Evolutionary conservation across 2,797 vertebrate genomes (phyloP).

Genomic region (Microctenopoma stevenorrisi): DNA sequence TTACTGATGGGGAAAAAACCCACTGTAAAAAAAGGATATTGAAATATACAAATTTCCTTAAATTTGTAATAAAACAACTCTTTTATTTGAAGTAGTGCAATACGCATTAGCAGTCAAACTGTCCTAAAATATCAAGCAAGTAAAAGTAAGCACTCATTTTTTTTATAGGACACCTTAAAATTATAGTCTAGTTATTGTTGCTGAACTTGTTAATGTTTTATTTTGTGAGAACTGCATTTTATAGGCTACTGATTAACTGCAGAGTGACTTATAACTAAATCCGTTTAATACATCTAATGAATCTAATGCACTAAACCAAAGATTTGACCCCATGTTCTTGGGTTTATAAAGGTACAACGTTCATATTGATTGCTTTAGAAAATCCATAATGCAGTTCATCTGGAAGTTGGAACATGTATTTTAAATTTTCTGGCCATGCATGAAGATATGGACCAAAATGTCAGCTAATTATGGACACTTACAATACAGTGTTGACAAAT

Average conservation of each 20-base stretch:
- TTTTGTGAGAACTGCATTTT: too few species aligned
- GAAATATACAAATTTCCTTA: too few species aligned
- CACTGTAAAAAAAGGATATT: not conserved
- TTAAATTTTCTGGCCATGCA: not conserved
- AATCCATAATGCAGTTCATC: too few species aligned
- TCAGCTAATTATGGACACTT: conserved; percentile 4
- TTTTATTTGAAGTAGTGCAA: not conserved
- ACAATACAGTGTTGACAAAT: conserved; percentile 5
- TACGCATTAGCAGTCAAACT: not conserved
- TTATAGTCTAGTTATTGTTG: too few species aligned
- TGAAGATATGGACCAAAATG: not conserved
- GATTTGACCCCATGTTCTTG: not conserved
- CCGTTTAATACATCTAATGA: not conserved
- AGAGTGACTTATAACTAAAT: not conserved
- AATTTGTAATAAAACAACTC: too few species aligned
- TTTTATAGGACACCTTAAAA: too few species aligned
- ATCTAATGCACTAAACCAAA: not conserved
- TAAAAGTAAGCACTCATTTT: not conserved
- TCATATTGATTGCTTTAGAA: not conserved
- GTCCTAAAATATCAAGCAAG: not conserved
- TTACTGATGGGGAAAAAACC: conserved; percentile 10
- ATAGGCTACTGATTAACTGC: too few species aligned
- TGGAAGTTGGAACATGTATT: too few species aligned
- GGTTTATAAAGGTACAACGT: not conserved
- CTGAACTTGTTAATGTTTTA: too few species aligned